Conservation (phyloP, 2,888 invertebrate species). For the Sphaerophoria rueppellii region DNA sequence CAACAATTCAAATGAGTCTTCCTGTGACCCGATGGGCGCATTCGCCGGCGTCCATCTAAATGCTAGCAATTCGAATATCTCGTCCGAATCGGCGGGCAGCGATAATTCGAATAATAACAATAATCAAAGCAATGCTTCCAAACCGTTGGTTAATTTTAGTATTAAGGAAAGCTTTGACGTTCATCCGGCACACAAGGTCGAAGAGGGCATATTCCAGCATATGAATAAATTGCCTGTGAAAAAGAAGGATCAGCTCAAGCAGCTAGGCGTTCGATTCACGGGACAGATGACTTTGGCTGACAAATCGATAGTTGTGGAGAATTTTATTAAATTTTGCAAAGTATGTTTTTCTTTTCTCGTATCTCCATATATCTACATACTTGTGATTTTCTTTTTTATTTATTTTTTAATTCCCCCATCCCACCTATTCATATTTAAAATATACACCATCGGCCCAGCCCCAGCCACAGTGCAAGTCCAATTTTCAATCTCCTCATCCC, state of each 20-base stretch:
- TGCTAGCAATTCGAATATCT: conserved; percentile 81
- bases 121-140: conserved; percentile 78
- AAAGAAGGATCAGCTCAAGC: conserved; percentile 81
- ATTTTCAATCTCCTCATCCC: background rate
- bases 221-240: conserved; percentile 82
- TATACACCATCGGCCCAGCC: background rate
- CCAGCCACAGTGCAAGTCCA: conserved; percentile 3
- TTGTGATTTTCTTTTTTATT: conserved; percentile 22
- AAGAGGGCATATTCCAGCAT: conserved; percentile 82
- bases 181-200: conserved; percentile 81
- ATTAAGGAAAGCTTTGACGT: conserved; percentile 82
- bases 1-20: conserved; percentile 79
- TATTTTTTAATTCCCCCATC: conserved; percentile 40
- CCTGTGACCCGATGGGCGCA: conserved; percentile 78
- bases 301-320: conserved; percentile 82
- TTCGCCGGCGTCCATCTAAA: conserved; percentile 80
- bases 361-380: conserved; percentile 16
- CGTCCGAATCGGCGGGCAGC: conserved; percentile 79
- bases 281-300: conserved; percentile 82
- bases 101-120: conserved; percentile 76
- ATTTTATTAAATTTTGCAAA: conserved; percentile 82
- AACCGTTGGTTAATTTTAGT: conserved; percentile 79
- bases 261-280: conserved; percentile 81
- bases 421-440: conserved; percentile 25
- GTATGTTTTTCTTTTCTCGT: conserved; percentile 75